A percentile compares a stretch with the other conserved stretches of the same genome.
These are phyloP conservation scores for Tupaia chinensis DNA, from an alignment of 2,113 vertebrate species.

Conservation along the genomic window DNA sequence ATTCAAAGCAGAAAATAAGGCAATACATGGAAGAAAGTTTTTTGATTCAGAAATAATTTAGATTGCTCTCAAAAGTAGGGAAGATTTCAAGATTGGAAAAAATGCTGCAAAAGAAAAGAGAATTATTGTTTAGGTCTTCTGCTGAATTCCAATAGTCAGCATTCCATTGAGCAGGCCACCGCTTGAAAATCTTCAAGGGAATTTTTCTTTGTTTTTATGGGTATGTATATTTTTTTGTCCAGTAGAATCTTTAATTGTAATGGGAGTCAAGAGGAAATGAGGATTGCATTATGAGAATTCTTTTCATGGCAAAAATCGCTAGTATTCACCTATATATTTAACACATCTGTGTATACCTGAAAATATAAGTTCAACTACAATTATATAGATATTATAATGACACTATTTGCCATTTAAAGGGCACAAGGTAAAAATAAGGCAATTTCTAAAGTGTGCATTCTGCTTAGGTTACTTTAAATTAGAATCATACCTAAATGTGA, in stretches of 20 bases:
- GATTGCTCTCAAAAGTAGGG: background rate
- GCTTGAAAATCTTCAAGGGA: conserved; percentile 22
- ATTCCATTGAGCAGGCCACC: background rate
- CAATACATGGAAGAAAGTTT: conserved; percentile 8
- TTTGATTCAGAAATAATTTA: conserved; percentile 19
- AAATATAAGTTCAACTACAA: background rate
- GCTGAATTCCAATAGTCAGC: background rate
- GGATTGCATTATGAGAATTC: background rate
- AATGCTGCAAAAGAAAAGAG: background rate
- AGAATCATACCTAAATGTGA: background rate
- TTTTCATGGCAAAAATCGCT: background rate
- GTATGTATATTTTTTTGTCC: background rate
- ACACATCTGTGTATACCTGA: background rate
- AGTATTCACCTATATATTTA: background rate
- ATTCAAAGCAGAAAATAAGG: background rate
- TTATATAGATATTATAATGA: background rate
- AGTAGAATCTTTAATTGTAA: conserved; percentile 26
- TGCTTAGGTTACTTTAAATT: conserved; percentile 40
- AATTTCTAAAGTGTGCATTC: background rate
- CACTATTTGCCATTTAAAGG: background rate
- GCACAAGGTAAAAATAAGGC: background rate
- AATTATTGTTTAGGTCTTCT: background rate
- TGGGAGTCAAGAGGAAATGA: background rate
- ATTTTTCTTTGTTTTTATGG: background rate
- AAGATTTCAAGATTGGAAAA: conserved; percentile 26